These are phyloP conservation scores for Pitangus sulphuratus DNA, from an alignment of 2,797 vertebrate genomes.

Conservation along the genomic window DNA sequence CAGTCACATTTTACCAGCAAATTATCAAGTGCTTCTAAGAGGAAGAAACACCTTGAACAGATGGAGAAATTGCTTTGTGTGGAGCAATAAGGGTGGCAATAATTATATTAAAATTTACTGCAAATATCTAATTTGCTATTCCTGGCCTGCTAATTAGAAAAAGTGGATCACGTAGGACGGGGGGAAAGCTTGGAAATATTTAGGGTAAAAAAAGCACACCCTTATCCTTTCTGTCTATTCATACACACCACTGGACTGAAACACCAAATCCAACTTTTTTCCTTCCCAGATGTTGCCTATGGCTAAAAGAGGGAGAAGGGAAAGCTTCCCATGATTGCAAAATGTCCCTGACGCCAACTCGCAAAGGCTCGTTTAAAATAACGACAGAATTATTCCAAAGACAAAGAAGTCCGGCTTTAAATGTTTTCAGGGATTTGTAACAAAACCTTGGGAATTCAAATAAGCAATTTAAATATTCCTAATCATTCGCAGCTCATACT, in stretches of 20 bases:
- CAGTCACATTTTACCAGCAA: background rate
- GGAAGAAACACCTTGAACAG: background rate
- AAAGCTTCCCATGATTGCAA: background rate
- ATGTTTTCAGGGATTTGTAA: background rate
- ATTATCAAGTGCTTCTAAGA: background rate
- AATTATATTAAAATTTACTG: background rate
- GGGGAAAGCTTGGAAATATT: background rate
- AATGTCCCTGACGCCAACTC: background rate
- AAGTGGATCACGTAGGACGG: accelerated
- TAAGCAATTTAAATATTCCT: background rate
- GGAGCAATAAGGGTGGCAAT: background rate
- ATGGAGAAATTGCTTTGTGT: background rate
- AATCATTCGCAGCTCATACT: background rate
- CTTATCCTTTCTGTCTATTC: background rate
- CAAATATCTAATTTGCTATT: background rate
- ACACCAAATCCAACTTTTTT: background rate
- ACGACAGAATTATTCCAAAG: background rate
- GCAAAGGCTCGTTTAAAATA: background rate
- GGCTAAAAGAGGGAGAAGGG: background rate
- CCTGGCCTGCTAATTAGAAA: background rate
- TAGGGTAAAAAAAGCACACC: background rate
- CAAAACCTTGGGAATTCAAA: background rate
- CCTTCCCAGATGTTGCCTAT: background rate
- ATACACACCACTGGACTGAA: background rate
- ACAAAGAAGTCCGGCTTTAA: background rate